These are phyloP conservation scores for Hystrix cristata DNA, from an alignment of 2,113 vertebrate species.

Conservation along the genomic window DNA sequence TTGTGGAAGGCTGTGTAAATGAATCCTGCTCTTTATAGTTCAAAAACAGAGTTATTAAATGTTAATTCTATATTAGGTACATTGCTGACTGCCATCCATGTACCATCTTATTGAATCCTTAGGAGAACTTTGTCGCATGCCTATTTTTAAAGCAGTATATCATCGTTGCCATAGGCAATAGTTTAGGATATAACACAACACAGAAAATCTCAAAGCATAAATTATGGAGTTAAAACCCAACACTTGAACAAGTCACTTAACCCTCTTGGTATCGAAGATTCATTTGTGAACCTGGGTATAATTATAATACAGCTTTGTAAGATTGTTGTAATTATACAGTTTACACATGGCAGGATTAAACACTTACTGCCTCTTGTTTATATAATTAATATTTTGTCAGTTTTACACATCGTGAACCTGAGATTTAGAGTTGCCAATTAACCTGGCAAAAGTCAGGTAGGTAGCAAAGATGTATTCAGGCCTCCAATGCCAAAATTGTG, in stretches of 20 bases:
- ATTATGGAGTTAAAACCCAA: neutral
- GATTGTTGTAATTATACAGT: neutral
- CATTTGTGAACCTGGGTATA: neutral
- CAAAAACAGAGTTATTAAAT: neutral
- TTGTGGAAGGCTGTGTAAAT: neutral
- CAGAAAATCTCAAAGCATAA: neutral
- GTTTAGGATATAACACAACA: neutral
- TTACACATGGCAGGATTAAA: neutral
- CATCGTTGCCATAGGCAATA: neutral
- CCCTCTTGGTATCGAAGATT: neutral
- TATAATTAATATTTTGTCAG: conserved; percentile 9
- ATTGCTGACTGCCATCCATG: neutral
- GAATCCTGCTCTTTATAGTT: neutral
- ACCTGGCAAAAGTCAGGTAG: neutral
- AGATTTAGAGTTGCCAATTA: conserved; percentile 39
- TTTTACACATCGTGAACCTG: neutral
- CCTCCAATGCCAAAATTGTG: neutral
- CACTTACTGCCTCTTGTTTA: neutral
- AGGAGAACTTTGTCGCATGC: neutral
- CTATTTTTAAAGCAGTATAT: neutral
- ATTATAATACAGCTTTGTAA: neutral
- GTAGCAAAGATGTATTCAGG: neutral
- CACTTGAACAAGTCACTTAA: neutral
- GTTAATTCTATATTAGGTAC: neutral
- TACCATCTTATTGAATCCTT: neutral